Evolutionary conservation across 2,888 invertebrate species (phyloP), one percentile per base, ranked within the genome.

Genomic region (Xylota sylvarum): DNA sequence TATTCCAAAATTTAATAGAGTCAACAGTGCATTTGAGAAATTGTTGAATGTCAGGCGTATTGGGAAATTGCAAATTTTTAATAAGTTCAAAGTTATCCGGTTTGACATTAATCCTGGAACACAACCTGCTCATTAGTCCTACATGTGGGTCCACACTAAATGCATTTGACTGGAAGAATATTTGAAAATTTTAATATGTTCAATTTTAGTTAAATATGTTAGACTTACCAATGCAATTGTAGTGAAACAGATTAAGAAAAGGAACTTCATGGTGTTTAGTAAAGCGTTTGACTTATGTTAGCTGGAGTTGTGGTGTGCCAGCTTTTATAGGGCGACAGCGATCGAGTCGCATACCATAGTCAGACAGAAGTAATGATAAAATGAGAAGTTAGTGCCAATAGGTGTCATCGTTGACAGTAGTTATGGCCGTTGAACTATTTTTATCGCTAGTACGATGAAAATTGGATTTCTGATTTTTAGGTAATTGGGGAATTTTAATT

Each of bases 11-110:
- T 7, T 48, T 12, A 0, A 76, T 23, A n/a, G 14, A 12, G 5
- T 76, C 74, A 0, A 65, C 14, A 27, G 65, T 17, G 37, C 74
- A 76, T 19, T 32, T 43, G 6, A 65, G 46, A 19, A 27, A 76
- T 5, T 14, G 7, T 7, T 35, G 46, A 12, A 35, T 46, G 1
- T 55, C 56, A 4, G 32, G 19, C 2, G 1, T 65, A 7, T 37
- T 19, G 1, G 74, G 35, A 56, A 27, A 56, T 35, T 35, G 12
- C 17, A 27, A 17, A 12, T 4, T 3, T 7, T 10, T 7, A 12
- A 65, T 37, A 17, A 6, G 9, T 10, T 14, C 6, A 0, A 40
- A 5, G 7, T 32, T 6, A 0, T 64, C 58, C 3, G 6, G 1
- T 0, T 43, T 5, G 1, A 74, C 4, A 12, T n/a, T 9, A 10